phyloP scores from a whole-genome alignment of 2,888 invertebrate genomes.

The Ochlodes sylvanus region DNA sequence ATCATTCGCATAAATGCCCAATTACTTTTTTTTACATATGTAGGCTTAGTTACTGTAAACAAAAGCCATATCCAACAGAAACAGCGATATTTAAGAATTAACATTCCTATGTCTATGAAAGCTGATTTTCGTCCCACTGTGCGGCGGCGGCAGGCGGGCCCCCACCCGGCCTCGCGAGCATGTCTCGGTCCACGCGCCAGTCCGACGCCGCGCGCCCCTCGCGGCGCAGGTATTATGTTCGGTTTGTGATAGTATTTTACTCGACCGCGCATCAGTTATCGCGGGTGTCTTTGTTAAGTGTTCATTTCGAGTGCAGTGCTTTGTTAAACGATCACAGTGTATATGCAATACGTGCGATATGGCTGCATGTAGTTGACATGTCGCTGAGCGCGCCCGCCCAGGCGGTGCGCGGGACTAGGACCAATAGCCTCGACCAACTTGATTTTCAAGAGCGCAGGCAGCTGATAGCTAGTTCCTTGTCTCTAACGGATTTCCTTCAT shows the following conservation, averaged over 20 bases:
- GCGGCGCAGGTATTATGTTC: slow-evolving; percentile 74
- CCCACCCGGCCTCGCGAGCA: slow-evolving; percentile 71
- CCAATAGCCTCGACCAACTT: slow-evolving; percentile 94
- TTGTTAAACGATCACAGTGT: slow-evolving; percentile 60
- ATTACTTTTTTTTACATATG: no score
- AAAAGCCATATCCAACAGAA: no score
- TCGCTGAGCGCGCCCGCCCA: slow-evolving; percentile 82
- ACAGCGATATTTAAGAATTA: no score
- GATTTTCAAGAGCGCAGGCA: slow-evolving; percentile 97
- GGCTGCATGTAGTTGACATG: slow-evolving; percentile 82
- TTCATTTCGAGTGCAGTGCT: slow-evolving; percentile 61
- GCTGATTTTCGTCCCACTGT: no score
- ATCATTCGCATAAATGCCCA: no score
- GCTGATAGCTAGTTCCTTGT: slow-evolving; percentile 94
- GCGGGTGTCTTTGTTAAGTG: slow-evolving; percentile 77
- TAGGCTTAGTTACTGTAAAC: no score
- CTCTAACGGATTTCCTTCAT: slow-evolving; percentile 93
- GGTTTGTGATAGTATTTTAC: slow-evolving; percentile 50
- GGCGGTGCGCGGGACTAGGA: slow-evolving; percentile 85
- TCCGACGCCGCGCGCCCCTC: slow-evolving; percentile 80
- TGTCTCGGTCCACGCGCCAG: slow-evolving; percentile 64
- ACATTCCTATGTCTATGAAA: no score
- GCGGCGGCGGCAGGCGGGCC: slow-evolving; percentile 68
- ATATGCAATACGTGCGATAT: slow-evolving; percentile 68
- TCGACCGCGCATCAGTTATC: slow-evolving; percentile 59